These are phyloP conservation scores for Campylomormyrus tamandua DNA, from an alignment of 2,113 vertebrate species.

Conservation along the genomic window DNA sequence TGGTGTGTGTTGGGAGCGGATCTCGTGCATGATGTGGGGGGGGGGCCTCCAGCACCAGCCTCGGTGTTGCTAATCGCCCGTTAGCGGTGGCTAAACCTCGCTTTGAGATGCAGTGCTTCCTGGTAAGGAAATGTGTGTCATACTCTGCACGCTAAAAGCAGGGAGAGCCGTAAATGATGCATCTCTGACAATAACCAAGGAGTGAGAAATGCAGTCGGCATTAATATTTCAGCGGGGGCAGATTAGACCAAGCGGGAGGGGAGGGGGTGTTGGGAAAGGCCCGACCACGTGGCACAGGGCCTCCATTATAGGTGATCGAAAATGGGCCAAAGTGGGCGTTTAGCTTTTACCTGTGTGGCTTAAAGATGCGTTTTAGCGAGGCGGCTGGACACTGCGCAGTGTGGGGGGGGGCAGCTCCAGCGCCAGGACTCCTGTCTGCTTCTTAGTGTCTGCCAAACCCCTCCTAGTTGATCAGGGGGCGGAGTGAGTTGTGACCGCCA, in stretches of 20 bases:
- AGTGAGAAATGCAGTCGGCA: slow-evolving; percentile 30
- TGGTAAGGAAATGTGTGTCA: not conserved
- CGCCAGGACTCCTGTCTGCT: not conserved
- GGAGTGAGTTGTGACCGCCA: not conserved
- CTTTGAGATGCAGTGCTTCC: not conserved
- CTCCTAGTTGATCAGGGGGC: not conserved
- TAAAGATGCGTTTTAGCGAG: not conserved
- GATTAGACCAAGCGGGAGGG: not conserved
- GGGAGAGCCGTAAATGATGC: not conserved
- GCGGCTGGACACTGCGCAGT: not conserved
- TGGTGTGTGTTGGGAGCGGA: not conserved
- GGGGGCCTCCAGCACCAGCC: not conserved
- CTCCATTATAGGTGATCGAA: not conserved
- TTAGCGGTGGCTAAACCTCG: not conserved
- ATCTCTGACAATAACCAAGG: slow-evolving; percentile 32
- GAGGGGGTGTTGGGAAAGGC: not conserved
- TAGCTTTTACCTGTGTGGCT: not conserved
- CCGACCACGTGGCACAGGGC: not conserved
- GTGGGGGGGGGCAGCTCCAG: not conserved
- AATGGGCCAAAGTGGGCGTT: not conserved
- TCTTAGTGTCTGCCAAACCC: not conserved
- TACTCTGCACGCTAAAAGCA: not conserved
- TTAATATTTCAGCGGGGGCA: slow-evolving; percentile 22
- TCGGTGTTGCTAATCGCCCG: not conserved
- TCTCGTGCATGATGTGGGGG: not conserved